phyloP scores from a whole-genome alignment of 2,113 vertebrate species.

The Sinocyclocheilus grahami region DNA sequence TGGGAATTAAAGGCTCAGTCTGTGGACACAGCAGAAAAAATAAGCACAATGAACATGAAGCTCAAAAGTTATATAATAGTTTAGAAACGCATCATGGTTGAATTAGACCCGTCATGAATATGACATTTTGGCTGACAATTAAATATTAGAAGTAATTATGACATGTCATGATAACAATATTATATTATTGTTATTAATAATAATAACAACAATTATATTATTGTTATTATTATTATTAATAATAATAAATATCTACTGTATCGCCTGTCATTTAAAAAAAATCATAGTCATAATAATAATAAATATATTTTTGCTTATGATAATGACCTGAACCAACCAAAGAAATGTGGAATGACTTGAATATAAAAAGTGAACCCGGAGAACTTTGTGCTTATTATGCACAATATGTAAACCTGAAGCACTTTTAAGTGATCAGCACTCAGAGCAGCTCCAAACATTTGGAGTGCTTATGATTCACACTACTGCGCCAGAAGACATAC shows the following conservation, averaged over 20 bases:
- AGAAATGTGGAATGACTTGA: neutral
- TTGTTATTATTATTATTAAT: too few species aligned
- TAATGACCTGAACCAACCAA: neutral
- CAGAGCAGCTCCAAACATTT: neutral
- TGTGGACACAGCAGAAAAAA: slow-evolving; percentile 27
- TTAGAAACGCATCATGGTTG: too few species aligned
- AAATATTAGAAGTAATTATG: neutral
- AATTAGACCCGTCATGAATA: too few species aligned
- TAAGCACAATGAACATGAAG: too few species aligned
- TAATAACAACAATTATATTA: too few species aligned
- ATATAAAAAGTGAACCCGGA: neutral
- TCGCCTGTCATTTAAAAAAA: too few species aligned
- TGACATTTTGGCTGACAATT: neutral
- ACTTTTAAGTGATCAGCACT: neutral
- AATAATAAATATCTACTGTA: too few species aligned
- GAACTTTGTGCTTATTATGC: neutral
- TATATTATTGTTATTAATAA: too few species aligned
- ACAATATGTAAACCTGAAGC: neutral
- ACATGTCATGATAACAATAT: neutral
- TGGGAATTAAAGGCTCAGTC: slow-evolving; percentile 52
- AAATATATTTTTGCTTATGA: too few species aligned
- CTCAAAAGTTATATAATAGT: too few species aligned
- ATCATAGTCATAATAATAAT: too few species aligned
- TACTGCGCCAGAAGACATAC: neutral
- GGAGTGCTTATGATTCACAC: neutral